phyloP scores from a whole-genome alignment of 2,888 invertebrate genomes.

The Synergus umbraculus region DNA sequence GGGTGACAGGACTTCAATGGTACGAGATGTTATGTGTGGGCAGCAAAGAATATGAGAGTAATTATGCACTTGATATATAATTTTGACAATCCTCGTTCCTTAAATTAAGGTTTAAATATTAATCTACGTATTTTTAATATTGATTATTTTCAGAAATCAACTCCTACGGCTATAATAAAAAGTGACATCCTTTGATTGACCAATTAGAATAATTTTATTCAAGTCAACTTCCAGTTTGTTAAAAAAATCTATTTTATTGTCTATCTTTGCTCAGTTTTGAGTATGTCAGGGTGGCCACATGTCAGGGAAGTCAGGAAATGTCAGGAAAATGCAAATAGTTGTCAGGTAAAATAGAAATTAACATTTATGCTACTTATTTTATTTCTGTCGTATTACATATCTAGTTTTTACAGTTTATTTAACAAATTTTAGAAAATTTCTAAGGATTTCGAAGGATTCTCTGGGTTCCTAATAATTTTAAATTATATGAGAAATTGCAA shows the following conservation, averaged over 20 bases:
- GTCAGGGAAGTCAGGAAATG: too few relatives aligned
- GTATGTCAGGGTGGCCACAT: background rate
- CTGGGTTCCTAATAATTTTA: too few relatives aligned
- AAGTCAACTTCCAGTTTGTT: background rate
- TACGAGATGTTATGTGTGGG: slow-evolving; percentile 84
- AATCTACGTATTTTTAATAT: background rate
- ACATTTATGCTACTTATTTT: too few relatives aligned
- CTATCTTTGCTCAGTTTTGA: slow-evolving; percentile 4
- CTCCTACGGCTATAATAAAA: slow-evolving; percentile 86
- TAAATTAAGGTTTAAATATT: background rate
- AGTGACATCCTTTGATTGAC: slow-evolving; percentile 57
- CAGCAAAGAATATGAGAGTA: slow-evolving; percentile 87
- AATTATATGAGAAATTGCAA: too few relatives aligned
- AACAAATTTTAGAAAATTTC: too few relatives aligned
- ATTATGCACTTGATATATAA: background rate
- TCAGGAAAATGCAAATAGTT: too few relatives aligned
- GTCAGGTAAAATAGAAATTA: too few relatives aligned
- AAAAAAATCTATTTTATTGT: background rate
- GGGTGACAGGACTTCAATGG: slow-evolving; percentile 86
- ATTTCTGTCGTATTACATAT: too few relatives aligned
- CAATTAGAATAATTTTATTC: background rate
- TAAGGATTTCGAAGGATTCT: too few relatives aligned
- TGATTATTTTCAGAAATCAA: slow-evolving; percentile 82
- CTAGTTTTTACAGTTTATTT: too few relatives aligned
- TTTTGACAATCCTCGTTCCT: background rate